Percentiles rank a stretch among this genome's conserved stretches.
phyloP scores from a whole-genome alignment of 2,797 vertebrate species.

The Odontamblyopus lacepedii region DNA sequence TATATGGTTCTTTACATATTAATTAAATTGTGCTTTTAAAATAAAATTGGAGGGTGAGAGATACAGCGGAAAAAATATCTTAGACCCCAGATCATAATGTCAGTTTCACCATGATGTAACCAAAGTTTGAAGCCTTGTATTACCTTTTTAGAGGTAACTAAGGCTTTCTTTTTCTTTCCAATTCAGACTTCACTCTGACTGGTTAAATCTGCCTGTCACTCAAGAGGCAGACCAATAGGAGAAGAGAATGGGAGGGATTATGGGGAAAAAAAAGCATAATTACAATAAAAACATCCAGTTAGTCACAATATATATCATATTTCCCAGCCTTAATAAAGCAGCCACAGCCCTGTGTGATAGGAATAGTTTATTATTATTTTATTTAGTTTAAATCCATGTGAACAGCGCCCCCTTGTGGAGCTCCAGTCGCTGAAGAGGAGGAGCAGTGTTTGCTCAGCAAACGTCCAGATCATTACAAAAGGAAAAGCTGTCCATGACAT shows the following conservation, averaged over 20 bases:
- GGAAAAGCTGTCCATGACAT: conserved; percentile 53
- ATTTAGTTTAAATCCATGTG: conserved; percentile 74
- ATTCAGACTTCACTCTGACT: background rate
- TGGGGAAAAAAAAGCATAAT: too few relatives aligned
- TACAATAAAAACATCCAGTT: too few relatives aligned
- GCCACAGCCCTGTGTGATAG: conserved; percentile 26
- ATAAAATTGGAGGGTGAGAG: too few relatives aligned
- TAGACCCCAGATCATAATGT: too few relatives aligned
- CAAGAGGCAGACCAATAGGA: background rate
- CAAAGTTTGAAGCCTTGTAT: too few relatives aligned
- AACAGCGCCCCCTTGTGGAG: conserved; percentile 61
- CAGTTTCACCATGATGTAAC: too few relatives aligned
- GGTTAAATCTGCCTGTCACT: background rate
- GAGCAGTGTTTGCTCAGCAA: conserved; percentile 63
- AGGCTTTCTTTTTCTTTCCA: background rate
- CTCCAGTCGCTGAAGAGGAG: conserved; percentile 56
- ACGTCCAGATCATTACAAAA: conserved; percentile 61
- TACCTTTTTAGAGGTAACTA: background rate
- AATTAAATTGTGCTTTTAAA: too few relatives aligned
- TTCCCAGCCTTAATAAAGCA: conserved; percentile 6
- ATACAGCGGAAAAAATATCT: too few relatives aligned
- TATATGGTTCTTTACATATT: too few relatives aligned
- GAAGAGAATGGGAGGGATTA: too few relatives aligned
- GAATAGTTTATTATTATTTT: conserved; percentile 63
- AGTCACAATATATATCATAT: too few relatives aligned